phyloP scores from a whole-genome alignment of 2,113 vertebrate species.

The Tauraco erythrolophus region DNA sequence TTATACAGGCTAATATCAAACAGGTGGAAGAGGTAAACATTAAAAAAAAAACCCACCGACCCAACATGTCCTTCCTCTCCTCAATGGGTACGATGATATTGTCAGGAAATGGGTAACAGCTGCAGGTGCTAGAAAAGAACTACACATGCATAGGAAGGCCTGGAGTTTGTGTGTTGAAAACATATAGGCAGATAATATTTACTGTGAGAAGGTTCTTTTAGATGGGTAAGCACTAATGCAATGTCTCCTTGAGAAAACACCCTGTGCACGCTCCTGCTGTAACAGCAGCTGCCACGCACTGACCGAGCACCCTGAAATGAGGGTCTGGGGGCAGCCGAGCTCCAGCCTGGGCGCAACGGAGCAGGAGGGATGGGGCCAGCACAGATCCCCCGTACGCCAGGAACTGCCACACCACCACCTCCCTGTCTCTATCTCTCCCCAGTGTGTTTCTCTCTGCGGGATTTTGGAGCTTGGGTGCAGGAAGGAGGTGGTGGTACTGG shows the following conservation, averaged over 20 bases:
- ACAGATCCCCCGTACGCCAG: background rate
- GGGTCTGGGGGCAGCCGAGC: background rate
- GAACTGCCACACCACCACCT: background rate
- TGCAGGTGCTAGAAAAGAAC: constrained; percentile 46
- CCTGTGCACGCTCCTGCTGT: rapidly evolving
- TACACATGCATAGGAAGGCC: background rate
- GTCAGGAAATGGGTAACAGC: constrained; percentile 56
- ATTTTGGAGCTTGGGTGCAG: background rate
- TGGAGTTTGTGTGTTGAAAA: constrained; percentile 1
- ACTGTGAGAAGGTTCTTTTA: background rate
- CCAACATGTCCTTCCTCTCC: constrained; percentile 31
- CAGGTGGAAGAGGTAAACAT: constrained; percentile 57
- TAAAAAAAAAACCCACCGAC: background rate
- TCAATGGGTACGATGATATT: constrained; percentile 25
- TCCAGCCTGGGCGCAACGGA: rapidly evolving
- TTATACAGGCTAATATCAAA: constrained; percentile 29
- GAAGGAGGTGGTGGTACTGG: background rate
- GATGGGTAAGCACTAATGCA: background rate
- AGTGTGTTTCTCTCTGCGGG: background rate
- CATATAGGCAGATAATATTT: background rate
- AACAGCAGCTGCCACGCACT: rapidly evolving
- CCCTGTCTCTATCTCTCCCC: background rate
- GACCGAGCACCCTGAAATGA: rapidly evolving
- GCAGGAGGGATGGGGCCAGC: background rate
- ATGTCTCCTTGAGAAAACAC: background rate